These are phyloP conservation scores for Tympanoctomys barrerae DNA, from an alignment of 2,797 vertebrate species.

Conservation along the genomic window DNA sequence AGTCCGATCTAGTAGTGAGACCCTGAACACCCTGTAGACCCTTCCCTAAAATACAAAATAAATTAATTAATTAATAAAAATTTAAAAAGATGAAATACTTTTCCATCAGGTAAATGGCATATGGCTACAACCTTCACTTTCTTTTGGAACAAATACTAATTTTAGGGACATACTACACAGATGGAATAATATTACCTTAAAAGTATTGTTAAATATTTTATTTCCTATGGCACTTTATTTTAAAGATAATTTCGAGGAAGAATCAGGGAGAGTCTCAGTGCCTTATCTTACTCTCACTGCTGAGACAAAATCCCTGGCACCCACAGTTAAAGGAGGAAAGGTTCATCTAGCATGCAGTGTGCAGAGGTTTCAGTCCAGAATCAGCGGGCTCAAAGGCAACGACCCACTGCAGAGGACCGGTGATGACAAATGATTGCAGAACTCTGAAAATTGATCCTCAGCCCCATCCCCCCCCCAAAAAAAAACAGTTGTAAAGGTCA, in stretches of 20 bases:
- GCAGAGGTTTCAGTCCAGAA: not conserved
- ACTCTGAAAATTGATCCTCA: not conserved
- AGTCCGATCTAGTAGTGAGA: too few relatives aligned
- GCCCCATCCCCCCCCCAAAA: not conserved
- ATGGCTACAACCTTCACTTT: not conserved
- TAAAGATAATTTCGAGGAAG: slow-evolving; percentile 18
- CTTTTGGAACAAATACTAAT: not conserved
- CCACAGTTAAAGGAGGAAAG: not conserved
- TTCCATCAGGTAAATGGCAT: slow-evolving; percentile 21
- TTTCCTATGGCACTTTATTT: not conserved
- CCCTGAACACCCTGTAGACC: too few relatives aligned
- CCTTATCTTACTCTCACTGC: not conserved
- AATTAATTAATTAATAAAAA: too few relatives aligned
- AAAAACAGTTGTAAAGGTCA: not conserved
- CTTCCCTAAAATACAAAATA: too few relatives aligned
- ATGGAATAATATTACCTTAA: slow-evolving; percentile 11
- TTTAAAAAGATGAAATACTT: not conserved
- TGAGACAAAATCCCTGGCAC: not conserved
- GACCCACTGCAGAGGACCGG: not conserved
- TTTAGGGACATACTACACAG: not conserved
- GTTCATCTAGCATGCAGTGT: not conserved
- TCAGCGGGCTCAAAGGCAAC: not conserved
- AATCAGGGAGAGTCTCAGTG: not conserved
- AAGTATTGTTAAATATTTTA: not conserved
- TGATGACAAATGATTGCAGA: not conserved